A percentile compares a stretch with the other conserved stretches of the same genome.
Conservation (phyloP, 1,140 invertebrate genomes). For the Aphidius gifuensis region DNA sequence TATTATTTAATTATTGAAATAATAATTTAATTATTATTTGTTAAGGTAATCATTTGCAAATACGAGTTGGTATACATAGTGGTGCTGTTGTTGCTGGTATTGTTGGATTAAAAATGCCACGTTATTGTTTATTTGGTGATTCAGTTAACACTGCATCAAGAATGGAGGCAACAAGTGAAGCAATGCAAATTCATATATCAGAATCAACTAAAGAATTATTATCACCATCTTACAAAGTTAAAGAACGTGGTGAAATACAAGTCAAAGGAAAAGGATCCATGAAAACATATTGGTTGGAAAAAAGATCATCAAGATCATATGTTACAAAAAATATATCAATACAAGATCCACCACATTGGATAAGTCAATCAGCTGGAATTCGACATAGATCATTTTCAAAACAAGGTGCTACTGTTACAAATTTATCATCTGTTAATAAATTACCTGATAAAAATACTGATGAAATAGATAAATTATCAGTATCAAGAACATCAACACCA, state of each 20-base stretch:
- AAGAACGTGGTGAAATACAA: constrained; percentile 77
- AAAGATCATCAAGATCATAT: constrained; percentile 61
- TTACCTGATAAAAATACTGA: constrained; percentile 3
- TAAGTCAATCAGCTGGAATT: constrained; percentile 31
- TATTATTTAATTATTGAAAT: not conserved
- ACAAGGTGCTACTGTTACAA: constrained; percentile 19
- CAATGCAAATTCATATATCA: constrained; percentile 94
- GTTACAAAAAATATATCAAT: constrained; percentile 49
- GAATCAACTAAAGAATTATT: constrained; percentile 79
- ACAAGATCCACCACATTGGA: constrained; percentile 51
- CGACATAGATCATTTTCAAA: constrained; percentile 14
- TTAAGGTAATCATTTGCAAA: constrained; percentile 78
- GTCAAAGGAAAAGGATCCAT: constrained; percentile 87
- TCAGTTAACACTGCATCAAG: constrained; percentile 88
- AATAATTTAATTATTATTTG: constrained; percentile 10
- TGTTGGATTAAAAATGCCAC: constrained; percentile 92
- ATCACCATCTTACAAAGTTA: constrained; percentile 71
- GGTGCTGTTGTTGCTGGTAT: constrained; percentile 92
- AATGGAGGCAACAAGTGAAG: constrained; percentile 88
- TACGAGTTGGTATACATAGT: constrained; percentile 86
- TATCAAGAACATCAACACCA: constrained; percentile 38
- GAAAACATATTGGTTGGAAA: constrained; percentile 90
- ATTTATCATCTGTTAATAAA: constrained; percentile 20
- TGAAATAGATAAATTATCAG: constrained; percentile 25
- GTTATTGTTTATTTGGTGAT: constrained; percentile 92